A percentile compares a stretch with the other conserved stretches of the same genome.
These are phyloP conservation scores for Apantesis nais DNA, from an alignment of 2,888 invertebrate genomes.

Conservation along the genomic window DNA sequence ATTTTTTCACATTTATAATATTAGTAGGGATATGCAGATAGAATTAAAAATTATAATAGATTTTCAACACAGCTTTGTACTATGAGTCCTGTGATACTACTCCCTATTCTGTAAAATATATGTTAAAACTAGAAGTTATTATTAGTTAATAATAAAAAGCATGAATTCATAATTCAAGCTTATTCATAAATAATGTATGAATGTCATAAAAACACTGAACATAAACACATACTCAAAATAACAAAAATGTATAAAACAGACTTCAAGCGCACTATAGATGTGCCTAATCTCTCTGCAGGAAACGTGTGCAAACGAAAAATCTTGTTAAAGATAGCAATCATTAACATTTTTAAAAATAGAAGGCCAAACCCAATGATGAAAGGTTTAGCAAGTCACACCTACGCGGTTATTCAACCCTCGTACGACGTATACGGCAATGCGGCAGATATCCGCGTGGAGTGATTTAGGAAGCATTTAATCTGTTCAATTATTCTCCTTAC, in stretches of 20 bases:
- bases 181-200: no score
- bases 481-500: constrained; percentile 24
- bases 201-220: background rate
- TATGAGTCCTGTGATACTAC: background rate
- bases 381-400: constrained; percentile 36
- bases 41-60: background rate
- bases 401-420: constrained; percentile 34
- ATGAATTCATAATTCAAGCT: no score
- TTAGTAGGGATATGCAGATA: no score
- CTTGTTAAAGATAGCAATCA: constrained; percentile 20
- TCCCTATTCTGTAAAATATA: background rate
- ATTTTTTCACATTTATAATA: no score
- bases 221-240: no score
- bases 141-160: background rate
- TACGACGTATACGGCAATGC: constrained; percentile 29
- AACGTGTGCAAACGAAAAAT: constrained; percentile 10
- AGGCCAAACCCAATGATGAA: constrained; percentile 27
- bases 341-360: constrained; percentile 24
- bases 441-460: constrained; percentile 43
- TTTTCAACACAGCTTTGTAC: background rate
- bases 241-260: background rate
- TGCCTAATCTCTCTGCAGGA: background rate
- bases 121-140: background rate
- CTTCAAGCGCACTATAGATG: background rate
- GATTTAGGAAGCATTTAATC: constrained; percentile 34